Evolutionary conservation across 2,113 vertebrate genomes (phyloP).

Genomic region (Rhynchomys soricoides): DNA sequence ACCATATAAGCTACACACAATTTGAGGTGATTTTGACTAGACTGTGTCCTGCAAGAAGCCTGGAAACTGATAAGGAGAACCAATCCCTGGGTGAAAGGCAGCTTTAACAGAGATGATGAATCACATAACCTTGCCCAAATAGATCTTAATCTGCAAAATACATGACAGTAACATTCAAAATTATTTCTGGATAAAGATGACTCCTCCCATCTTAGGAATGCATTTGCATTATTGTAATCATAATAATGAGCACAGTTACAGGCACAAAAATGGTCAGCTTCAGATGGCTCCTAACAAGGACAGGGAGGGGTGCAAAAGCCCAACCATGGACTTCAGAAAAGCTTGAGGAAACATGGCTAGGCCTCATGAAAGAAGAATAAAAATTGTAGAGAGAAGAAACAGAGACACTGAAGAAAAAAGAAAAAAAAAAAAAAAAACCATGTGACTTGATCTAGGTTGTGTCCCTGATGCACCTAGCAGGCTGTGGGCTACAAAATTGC

Average conservation of each 20-base stretch:
- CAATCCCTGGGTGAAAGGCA: background rate
- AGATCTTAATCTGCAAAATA: background rate
- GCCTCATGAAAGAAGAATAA: background rate
- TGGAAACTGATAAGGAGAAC: background rate
- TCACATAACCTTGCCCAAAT: background rate
- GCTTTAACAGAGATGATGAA: background rate
- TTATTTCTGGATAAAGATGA: background rate
- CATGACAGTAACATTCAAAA: background rate
- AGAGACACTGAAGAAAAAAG: background rate
- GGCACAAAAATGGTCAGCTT: background rate
- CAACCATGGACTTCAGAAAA: background rate
- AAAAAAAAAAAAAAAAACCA: too few species aligned
- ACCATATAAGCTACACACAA: background rate
- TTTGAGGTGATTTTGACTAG: background rate
- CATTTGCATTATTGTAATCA: background rate
- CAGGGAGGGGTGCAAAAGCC: background rate
- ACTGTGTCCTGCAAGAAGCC: background rate
- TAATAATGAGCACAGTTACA: background rate
- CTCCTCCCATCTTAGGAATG: background rate
- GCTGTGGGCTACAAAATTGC: background rate
- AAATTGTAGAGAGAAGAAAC: background rate
- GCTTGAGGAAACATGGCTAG: background rate
- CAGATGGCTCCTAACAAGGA: background rate
- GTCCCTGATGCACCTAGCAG: background rate
- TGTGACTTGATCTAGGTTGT: background rate